phyloP scores from a whole-genome alignment of 2,797 vertebrate genomes.

The Schizothorax lantsangensis region DNA sequence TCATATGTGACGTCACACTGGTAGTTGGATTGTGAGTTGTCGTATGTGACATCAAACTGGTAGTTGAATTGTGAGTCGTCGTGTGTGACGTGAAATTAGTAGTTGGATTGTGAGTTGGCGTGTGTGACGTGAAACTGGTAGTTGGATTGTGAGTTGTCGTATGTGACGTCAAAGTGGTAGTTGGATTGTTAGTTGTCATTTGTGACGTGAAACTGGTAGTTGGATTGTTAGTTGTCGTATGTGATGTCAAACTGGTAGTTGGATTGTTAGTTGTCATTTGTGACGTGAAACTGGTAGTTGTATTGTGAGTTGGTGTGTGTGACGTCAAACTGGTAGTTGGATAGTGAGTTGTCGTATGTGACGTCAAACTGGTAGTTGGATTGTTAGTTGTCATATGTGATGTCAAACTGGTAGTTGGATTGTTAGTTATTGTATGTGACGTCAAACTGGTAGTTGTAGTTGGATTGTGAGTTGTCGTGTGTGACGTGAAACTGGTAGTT shows the following conservation, averaged over 20 bases:
- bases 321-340: rapidly evolving
- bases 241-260: rapidly evolving
- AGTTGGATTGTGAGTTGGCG: neutral
- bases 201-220: rapidly evolving
- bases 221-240: neutral
- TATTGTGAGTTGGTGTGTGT: rapidly evolving
- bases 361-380: rapidly evolving
- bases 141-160: neutral
- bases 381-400: rapidly evolving
- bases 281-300: neutral
- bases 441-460: neutral
- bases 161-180: rapidly evolving
- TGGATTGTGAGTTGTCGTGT: rapidly evolving
- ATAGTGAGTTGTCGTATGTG: neutral
- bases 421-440: neutral
- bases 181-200: rapidly evolving
- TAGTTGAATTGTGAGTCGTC: neutral
- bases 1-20: rapidly evolving
- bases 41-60: rapidly evolving
- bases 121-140: rapidly evolving
- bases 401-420: neutral
- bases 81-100: rapidly evolving
- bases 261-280: rapidly evolving
- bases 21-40: neutral
- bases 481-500: neutral